phyloP scores from a whole-genome alignment of 2,113 vertebrate species.

The Bolborhynchus lineola region DNA sequence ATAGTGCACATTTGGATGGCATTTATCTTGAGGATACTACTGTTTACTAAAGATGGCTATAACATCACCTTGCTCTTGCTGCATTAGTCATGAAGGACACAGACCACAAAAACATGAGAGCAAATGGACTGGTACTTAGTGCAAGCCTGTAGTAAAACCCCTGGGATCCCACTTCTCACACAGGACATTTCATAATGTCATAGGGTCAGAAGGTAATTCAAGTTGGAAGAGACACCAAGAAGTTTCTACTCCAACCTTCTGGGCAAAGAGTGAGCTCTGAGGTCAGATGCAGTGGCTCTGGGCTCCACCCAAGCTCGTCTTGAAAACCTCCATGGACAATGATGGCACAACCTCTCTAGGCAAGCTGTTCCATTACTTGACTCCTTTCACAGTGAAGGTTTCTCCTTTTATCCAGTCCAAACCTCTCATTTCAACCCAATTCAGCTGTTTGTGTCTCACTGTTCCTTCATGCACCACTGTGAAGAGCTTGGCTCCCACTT shows the following conservation, averaged over 20 bases:
- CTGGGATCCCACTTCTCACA: not conserved
- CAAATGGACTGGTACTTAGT: not conserved
- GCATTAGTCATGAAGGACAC: not conserved
- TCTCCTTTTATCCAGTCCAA: not conserved
- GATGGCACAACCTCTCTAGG: not conserved
- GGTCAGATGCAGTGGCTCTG: not conserved
- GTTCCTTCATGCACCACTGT: not conserved
- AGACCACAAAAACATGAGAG: not conserved
- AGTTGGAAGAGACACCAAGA: not conserved
- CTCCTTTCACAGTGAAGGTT: not conserved
- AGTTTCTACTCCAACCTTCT: not conserved
- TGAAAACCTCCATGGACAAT: not conserved
- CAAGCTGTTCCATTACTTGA: not conserved
- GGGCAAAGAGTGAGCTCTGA: not conserved
- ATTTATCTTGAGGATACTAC: conserved; percentile 11
- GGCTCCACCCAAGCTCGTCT: not conserved
- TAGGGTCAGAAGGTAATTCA: not conserved
- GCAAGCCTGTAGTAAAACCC: not conserved
- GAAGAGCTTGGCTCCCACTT: not conserved
- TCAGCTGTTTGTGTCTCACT: not conserved
- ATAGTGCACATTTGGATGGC: not conserved
- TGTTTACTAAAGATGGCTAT: not conserved
- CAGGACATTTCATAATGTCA: not conserved
- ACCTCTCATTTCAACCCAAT: not conserved
- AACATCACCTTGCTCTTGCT: not conserved